Evolutionary conservation across 2,888 invertebrate genomes (phyloP), one percentile per base, ranked within the genome.

Genomic region (Caenorhabditis sp.): DNA sequence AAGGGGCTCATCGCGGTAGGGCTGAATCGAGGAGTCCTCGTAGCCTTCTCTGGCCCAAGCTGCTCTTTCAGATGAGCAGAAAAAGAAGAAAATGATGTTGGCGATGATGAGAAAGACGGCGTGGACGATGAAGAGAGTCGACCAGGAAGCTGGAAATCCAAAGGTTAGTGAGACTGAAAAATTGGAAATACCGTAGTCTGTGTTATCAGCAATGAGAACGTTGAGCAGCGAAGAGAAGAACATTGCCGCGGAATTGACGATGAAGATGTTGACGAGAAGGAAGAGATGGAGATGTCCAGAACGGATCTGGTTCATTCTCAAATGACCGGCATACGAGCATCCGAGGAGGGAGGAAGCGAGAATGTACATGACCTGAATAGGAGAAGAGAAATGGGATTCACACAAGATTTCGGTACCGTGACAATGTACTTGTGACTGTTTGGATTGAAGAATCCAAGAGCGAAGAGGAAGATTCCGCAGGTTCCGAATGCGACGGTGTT

Each of bases 11-110:
- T 82, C 72, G 24, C 87, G 70, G 28, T 81, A 80, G 13, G 87
- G 87, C 40, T 78, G 76, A 37, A 82, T 83, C n/a, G 86, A 86
- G 37, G 85, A 85, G 79, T 87, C 87, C 61, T 85, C 82, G 51
- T 85, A 86, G 37, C 85, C 86, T 53, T 85, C 86, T 51, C 61
- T 78, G 8, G 83, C 85, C 85, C 87, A 87, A 11, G 74, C 80
- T 8, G 87, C 87, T 69, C 74, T 62, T 61, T 86, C 86, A 11
- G 78, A 76, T 8, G 79, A 81, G 50, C 81, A 77, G 65, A 82
- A 84, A 44, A 86, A 68, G 72, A 83, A 86, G 62, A 87, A 86
- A 37, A 87, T 68, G 37, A 79, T 24, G 44, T 85, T 85, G 62
- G 84, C 83, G 32, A 86, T 76, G 53, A 86, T 56, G 28, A 87